phyloP scores from a whole-genome alignment of 2,797 vertebrate species.

The Micropoecilia bifurca region DNA sequence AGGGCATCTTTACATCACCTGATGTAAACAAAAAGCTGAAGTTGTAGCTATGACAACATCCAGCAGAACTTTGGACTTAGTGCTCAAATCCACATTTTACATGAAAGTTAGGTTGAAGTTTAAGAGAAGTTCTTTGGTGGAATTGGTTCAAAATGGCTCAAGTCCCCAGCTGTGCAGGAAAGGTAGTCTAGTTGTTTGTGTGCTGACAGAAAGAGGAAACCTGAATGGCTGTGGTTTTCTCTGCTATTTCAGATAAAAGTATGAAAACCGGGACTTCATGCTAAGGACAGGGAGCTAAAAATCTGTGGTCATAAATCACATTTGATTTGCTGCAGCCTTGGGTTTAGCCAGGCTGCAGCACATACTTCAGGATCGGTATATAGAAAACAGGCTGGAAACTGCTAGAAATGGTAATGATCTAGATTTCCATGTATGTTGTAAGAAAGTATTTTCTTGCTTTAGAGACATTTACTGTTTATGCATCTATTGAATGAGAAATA shows the following conservation, averaged over 20 bases:
- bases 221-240: slow-evolving; percentile 65
- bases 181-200: neutral
- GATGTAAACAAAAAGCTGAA: slow-evolving; percentile 6
- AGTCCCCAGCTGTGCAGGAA: slow-evolving; percentile 8
- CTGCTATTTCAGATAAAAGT: slow-evolving; percentile 68
- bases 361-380: neutral
- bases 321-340: neutral
- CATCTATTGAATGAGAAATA: too few relatives aligned
- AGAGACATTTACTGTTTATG: neutral
- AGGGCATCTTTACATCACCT: slow-evolving; percentile 42
- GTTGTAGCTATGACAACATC: neutral
- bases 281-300: slow-evolving; percentile 31
- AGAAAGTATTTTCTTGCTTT: neutral
- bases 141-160: neutral
- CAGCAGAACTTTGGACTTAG: neutral
- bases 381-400: neutral
- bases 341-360: neutral
- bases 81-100: neutral
- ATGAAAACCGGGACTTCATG: slow-evolving; percentile 2
- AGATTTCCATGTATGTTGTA: too few relatives aligned
- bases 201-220: slow-evolving; percentile 53
- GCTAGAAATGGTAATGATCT: neutral
- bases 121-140: too few relatives aligned
- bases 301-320: slow-evolving; percentile 58
- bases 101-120: neutral